Conservation (phyloP, 2,888 invertebrate species). For the Drosophila testacea region DNA sequence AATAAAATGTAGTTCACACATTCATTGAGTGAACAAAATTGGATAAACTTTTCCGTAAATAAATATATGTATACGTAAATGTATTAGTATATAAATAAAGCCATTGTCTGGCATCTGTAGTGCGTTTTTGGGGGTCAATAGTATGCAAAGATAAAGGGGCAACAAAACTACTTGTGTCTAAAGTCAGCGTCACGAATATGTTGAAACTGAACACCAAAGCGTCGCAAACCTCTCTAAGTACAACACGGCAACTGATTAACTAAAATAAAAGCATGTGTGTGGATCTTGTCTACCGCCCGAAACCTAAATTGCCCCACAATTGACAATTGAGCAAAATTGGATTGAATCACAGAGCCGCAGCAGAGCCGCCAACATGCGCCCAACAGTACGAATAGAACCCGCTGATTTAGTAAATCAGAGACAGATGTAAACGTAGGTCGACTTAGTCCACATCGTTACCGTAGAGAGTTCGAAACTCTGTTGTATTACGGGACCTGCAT, state of each 20-base stretch:
- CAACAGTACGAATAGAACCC: constrained; percentile 43
- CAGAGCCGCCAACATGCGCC: constrained; percentile 38
- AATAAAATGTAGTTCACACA: constrained; percentile 15
- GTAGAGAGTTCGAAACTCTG: constrained; percentile 6
- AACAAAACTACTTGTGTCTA: constrained; percentile 19
- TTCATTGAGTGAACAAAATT: constrained; percentile 9
- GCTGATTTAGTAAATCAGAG: constrained; percentile 53
- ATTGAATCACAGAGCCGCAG: constrained; percentile 64
- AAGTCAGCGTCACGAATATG: constrained; percentile 34
- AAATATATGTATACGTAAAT: neutral
- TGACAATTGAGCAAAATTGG: constrained; percentile 75
- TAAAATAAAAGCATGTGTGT: constrained; percentile 51
- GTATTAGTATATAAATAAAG: neutral
- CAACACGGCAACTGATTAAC: constrained; percentile 54
- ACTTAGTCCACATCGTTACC: constrained; percentile 29
- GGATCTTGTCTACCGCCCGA: constrained; percentile 48
- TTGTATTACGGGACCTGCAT: too few species aligned
- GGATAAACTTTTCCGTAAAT: constrained; percentile 21
- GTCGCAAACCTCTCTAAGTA: constrained; percentile 49
- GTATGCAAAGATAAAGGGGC: constrained; percentile 23
- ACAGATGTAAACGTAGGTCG: constrained; percentile 28
- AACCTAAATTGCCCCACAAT: constrained; percentile 76
- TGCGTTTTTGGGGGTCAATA: constrained; percentile 42
- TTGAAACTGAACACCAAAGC: constrained; percentile 50
- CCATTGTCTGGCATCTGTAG: neutral